Evolutionary conservation across 1,140 invertebrate genomes (phyloP), one percentile per base, ranked within the genome.

Genomic region (Diuraphis noxia): DNA sequence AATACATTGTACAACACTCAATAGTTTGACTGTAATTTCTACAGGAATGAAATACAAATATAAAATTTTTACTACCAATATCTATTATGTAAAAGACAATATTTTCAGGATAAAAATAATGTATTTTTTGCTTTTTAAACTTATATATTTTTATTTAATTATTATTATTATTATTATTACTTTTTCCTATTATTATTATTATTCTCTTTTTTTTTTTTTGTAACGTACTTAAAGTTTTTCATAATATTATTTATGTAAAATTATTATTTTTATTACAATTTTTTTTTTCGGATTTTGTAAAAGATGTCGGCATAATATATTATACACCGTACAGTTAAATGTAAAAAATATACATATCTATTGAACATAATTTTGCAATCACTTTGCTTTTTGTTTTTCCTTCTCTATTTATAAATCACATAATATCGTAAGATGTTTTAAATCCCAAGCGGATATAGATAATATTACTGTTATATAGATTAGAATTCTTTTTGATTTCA

Each of bases 111-210:
- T 5, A 41, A 41, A 41, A 41, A 40, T 36, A 40, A 23, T 38
- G 34, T 36, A 38, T 13, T 17, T 30, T 84, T 19, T 30, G 7
- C 46, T 40, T n/a, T 41, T 30, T 46, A 19, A 46, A 34, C 7
- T 21, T 43, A 19, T 34, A 9, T 85, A 85, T 46, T 84, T 25
- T 43, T 43, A 81, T 81, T 40, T 21, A 25, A 41, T 81, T 81
- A 81, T 81, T 81, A 81, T 40, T 82, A 77, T 77, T 34, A 19
- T 77, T 77, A 34, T 77, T 77, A 34, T 77, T 77, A 34, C 25
- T 85, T 6, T 85, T 85, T 84, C 25, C 40, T 84, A 43, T 85
- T 85, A 82, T 82, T 82, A 82, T 43, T 46, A 84, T 85, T 43
- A 46, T 34, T 6, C 2, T 36, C 46, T 21, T 85, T 34, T 41